These are phyloP conservation scores for Corapipo altera DNA, from an alignment of 2,113 vertebrate genomes.

Conservation along the genomic window DNA sequence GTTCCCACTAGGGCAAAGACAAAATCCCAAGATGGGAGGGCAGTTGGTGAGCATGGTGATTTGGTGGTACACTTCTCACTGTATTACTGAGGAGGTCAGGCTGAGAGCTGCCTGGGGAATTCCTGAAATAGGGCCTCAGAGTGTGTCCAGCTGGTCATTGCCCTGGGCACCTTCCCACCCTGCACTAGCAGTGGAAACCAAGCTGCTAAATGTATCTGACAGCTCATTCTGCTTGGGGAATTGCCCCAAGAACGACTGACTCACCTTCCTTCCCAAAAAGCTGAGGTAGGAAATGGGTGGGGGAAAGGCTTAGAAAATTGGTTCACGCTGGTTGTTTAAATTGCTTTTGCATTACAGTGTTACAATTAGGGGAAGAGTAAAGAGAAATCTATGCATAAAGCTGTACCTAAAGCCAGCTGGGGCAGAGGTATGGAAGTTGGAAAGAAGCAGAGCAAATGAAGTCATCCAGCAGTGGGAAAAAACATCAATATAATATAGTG, in stretches of 20 bases:
- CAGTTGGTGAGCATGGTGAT: not conserved
- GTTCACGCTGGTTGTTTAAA: slow-evolving; percentile 38
- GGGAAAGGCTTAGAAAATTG: not conserved
- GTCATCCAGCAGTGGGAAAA: slow-evolving; percentile 34
- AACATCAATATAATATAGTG: slow-evolving; percentile 34
- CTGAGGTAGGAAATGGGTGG: not conserved
- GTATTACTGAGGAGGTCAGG: not conserved
- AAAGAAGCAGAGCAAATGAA: slow-evolving; percentile 47
- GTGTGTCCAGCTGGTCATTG: not conserved
- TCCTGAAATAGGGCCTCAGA: not conserved
- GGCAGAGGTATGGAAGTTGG: not conserved
- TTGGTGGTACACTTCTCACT: not conserved
- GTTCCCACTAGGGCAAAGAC: not conserved
- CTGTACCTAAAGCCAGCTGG: slow-evolving; percentile 5
- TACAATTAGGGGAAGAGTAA: not conserved
- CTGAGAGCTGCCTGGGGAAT: not conserved
- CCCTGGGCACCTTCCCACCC: not conserved
- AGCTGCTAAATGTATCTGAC: slow-evolving; percentile 1
- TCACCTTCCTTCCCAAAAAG: not conserved
- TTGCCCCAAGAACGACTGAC: not conserved
- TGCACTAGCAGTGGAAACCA: not conserved
- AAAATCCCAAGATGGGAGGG: not conserved
- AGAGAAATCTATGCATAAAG: not conserved
- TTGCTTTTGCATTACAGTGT: not conserved
- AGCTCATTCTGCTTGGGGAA: not conserved